Base-by-base conservation (phyloP, 1,140 invertebrate species). In the Octopus sinensis region DNA sequence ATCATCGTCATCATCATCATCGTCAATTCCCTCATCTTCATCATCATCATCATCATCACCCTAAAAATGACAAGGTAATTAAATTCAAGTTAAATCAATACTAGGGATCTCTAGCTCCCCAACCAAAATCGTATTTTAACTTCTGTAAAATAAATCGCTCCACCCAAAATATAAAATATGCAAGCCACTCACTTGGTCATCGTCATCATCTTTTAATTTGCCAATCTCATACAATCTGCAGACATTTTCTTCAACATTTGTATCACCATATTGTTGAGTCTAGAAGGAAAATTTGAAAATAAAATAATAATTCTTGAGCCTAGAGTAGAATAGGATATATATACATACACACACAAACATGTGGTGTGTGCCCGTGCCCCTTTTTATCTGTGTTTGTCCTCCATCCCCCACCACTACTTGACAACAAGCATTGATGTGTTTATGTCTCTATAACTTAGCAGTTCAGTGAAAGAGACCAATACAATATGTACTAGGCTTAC, bases 131-230 rank as follows among this genome's bases (percentile, higher is more conserved):
- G 30, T 43, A 43, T 43, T 52, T 10, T 13, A 43, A 13, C n/a
- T 80, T 23, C 9, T 52, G 54, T 52, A 30, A 13, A 17, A 54
- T 13, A 82, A 17, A n/a, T 54, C 23, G 5, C 9, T 23, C 17
- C 53, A 81, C 79, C 9, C 51, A 76, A 10, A 7, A 30, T 0
- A 30, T 13, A 43, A 30, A 62, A 43, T 23, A 54, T 76, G 75
- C 13, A 30, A 30, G n/a, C 54, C 12, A 79, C 54, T 13, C 78
- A 94, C 94, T 9, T 95, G 95, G 90, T 97, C 96, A 90, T 96
- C 90, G 52, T 91, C 91, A 54, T 90, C 87, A 83, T 92, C 91
- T 76, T 89, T 88, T 13, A 88, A 83, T 81, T 90, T 87, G 9
- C 92, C 92, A 76, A 93, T 86, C 86, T 93, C 92, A 82, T 92